Evolutionary conservation across 2,888 invertebrate genomes (phyloP), one percentile per base, ranked within the genome.

Genomic region (Globia sparganii): DNA sequence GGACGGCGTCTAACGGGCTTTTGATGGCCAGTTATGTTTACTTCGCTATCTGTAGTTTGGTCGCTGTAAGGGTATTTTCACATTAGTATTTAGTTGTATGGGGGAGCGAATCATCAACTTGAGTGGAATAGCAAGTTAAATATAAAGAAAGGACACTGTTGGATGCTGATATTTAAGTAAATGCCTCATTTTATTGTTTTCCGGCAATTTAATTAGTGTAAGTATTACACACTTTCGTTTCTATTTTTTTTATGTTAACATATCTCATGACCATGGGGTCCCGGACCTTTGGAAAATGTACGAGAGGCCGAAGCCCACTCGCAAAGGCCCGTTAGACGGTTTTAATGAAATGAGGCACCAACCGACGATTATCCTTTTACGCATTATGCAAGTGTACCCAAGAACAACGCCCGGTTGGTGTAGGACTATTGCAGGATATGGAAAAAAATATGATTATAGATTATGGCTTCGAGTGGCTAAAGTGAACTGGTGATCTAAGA

Each of bases 11-110:
- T 85, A 85, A 80, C 73, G 85, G 77, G 58, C 76, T 80, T 86
- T 91, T 88, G 85, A 90, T 86, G 70, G 78, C 61, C 80, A 34
- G 75, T 82, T 81, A 80, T 70, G 65, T 86, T 77, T 77, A 72
- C 67, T 77, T 78, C 18, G 72, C 66, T 76, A 81, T 75, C 77
- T 75, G 18, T 56, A 75, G 71, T 82, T 75, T 40, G 53, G 61
- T 49, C 66, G 66, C 40, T 37, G 72, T 72, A 61, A 68, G n/a
- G 61, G 40, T 70, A 59, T 75, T 58, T 56, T 61, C 56, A 62
- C 66, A 61, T 67, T 61, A 34, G 49, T 49, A 59, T 78, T 72
- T 59, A 71, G 18, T 73, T 70, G 68, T 64, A 67, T 62, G 21
- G 56, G 34, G 31, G 15, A 62, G 15, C 13, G 64, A 31, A 53